Evolutionary conservation across 2,888 invertebrate species (phyloP).

Genomic region (Pterobdella sp.): DNA sequence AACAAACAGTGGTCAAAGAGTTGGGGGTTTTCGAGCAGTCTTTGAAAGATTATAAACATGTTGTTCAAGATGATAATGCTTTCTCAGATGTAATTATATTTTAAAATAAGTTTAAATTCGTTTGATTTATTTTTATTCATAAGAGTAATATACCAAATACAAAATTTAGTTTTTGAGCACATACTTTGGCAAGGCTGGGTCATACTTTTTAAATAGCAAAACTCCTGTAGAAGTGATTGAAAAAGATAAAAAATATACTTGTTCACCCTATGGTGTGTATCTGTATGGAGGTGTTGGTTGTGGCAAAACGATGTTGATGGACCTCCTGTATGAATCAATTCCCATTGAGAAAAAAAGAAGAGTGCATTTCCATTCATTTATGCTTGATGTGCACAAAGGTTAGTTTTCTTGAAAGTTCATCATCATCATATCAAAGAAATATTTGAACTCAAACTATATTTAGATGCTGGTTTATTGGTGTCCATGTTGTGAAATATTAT

Average conservation of each 20-base stretch:
- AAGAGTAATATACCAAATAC: not conserved
- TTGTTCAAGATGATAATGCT: not conserved
- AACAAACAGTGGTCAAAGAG: not conserved
- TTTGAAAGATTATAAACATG: not conserved
- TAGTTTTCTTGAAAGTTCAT: conserved; percentile 19
- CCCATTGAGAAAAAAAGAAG: conserved; percentile 55
- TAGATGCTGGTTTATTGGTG: not conserved
- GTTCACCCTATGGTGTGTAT: conserved; percentile 44
- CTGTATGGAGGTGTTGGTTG: conserved; percentile 49
- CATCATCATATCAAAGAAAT: too few relatives aligned
- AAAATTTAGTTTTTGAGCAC: not conserved
- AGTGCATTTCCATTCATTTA: conserved; percentile 93
- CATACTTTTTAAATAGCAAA: not conserved
- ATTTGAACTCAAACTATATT: not conserved
- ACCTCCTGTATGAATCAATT: conserved; percentile 80
- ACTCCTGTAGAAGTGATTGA: conserved; percentile 11
- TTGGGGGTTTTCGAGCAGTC: not conserved
- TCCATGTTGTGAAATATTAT: too few relatives aligned
- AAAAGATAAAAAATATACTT: conserved; percentile 29
- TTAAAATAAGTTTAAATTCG: not conserved
- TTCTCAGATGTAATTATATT: not conserved
- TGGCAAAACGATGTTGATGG: conserved; percentile 99
- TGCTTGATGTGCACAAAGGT: conserved; percentile 79
- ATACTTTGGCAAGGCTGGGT: conserved; percentile 4
- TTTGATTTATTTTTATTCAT: not conserved